Base-by-base conservation (phyloP, 1,140 invertebrate genomes). In the Megalopta genalis region DNA sequence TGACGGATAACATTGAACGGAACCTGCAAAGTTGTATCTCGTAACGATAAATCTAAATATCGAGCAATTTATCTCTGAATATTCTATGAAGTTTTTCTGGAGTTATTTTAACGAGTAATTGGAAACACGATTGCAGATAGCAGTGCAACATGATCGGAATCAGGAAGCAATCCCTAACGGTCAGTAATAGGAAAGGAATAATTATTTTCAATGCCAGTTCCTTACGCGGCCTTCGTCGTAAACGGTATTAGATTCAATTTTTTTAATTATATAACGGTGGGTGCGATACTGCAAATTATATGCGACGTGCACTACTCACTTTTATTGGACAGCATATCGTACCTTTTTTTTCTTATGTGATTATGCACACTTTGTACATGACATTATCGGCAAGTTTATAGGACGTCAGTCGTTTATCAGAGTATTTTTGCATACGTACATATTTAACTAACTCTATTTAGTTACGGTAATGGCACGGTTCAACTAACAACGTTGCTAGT, bases 181-280 rank as follows among this genome's bases (percentile, higher is more conserved):
- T 25, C 14, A 8, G 16, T 46, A 16, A 42, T 14, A 10, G 18
- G 12, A 12, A 42, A 32, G 21, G 12, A 57, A n/a, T 27, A 16
- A 46, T 76, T 9, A 14, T 5, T 68, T 37, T 16, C 67, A n/a
- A 37, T 57, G n/a, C 2, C 10, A 57, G 1, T 42, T 16, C 21
- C 1, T 3, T n/a, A n/a, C n/a, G 25, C 4, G 42, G 21, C 64
- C 64, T 75, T 67, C 23, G 8, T 21, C n/a, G 21, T 6, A 0
- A 23, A 27, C 3, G 18, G 18, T 54, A 32, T 5, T 54, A 54
- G 25, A 4, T 9, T n/a, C 23, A 21, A 67, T 75, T 57, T 62
- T 70, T 27, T 25, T 77, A 69, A 77, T 70, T 70, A 49, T 25
- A 16, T 16, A 70, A 68, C 18, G 46, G 23, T 46, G 23, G 42